Base-by-base conservation (phyloP, 1,140 invertebrate genomes). In the Trypoxylus dichotomus region DNA sequence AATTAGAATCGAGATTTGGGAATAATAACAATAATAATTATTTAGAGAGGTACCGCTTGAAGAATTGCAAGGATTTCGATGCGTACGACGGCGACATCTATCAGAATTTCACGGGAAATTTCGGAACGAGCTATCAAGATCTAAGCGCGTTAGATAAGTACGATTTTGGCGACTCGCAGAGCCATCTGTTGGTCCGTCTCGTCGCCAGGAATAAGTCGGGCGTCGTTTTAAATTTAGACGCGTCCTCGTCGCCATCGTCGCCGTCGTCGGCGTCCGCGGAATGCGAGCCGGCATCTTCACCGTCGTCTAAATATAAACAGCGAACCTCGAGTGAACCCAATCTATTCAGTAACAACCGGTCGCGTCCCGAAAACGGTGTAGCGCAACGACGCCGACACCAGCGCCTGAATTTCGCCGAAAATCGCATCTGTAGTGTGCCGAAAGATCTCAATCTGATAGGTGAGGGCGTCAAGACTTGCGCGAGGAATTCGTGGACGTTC, bases 371-470 rank as follows among this genome's bases (percentile, higher is more conserved):
- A 37, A 71, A 74, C 29, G 19, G 32, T n/a, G 27, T 3, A n/a
- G n/a, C n/a, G n/a, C n/a, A n/a, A 37, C 32, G 32, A n/a, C 32
- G 32, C n/a, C 47, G 7, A 68, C 60, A 68, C 7, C n/a, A 54
- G 54, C 32, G 32, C 32, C 5, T 37, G 5, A 37, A 77, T 79
- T 42, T 58, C 79, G 32, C 32, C 42, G 77, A 81, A 13, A 77
- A 78, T 7, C 83, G 84, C 71, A 87, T 89, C 13, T 85, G 84
- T 19, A 90, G 89, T 81, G 87, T 90, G 21, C 89, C 90, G 25
- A 88, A 89, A 63, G 87, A 89, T 75, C 81, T 91, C 19, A 88
- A 90, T 79, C 86, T 90, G 25, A 81, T 83, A 15, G 80, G 47
- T 19, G 47, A 3, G 11, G 10, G 32, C 32, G 47, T 54, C 15